Evolutionary conservation across 2,797 vertebrate species (phyloP).

Genomic region (Vultur gryphus): DNA sequence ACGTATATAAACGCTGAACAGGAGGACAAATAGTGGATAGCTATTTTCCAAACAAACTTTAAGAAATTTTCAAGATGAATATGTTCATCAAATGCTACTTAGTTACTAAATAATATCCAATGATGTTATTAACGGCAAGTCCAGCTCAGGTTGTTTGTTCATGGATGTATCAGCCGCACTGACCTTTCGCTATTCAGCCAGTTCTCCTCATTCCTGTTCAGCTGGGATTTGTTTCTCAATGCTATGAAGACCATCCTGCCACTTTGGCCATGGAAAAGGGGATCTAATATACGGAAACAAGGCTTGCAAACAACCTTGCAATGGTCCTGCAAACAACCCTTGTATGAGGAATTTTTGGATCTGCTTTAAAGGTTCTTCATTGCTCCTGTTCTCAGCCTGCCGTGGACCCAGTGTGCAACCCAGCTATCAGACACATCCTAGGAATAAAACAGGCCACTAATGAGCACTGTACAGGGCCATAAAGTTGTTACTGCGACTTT

Average conservation of each 20-base stretch:
- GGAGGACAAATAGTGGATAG: background rate
- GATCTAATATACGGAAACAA: background rate
- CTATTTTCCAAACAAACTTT: background rate
- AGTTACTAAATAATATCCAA: background rate
- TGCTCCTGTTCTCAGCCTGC: background rate
- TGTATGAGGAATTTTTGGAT: background rate
- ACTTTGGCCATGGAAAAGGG: background rate
- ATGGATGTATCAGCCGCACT: rapidly evolving
- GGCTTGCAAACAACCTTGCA: background rate
- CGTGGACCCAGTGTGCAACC: rapidly evolving
- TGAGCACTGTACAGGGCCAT: background rate
- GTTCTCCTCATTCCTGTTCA: background rate
- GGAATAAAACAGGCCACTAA: background rate
- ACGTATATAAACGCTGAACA: background rate
- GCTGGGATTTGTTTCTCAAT: background rate
- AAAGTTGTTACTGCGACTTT: background rate
- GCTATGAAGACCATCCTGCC: background rate
- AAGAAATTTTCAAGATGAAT: background rate
- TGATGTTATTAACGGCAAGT: background rate
- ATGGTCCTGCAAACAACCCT: background rate
- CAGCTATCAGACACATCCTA: background rate
- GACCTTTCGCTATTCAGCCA: background rate
- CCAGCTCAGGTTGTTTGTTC: background rate
- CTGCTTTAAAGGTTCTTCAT: background rate
- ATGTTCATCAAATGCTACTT: background rate